Evolutionary conservation across 1,140 invertebrate genomes (phyloP).

Genomic region (Chlorops oryzae): DNA sequence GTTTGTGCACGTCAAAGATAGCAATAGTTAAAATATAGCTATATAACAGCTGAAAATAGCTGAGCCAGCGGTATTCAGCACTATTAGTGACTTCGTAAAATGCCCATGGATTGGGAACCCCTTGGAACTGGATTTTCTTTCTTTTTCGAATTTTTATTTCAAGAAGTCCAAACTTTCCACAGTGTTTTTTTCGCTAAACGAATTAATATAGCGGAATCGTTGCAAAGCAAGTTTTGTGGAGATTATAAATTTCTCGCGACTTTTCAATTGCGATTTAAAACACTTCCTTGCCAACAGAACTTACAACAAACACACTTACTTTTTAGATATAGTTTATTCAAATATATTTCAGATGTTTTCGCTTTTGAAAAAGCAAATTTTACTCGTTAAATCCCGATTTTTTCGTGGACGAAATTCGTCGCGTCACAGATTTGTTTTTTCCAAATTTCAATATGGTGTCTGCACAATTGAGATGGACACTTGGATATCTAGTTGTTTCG

Average conservation of each 20-base stretch:
- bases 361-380: slow-evolving; percentile 25
- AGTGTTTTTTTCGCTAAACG: slow-evolving; percentile 3
- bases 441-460: slow-evolving; percentile 29
- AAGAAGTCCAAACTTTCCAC: not conserved
- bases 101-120: not conserved
- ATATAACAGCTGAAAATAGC: slow-evolving; percentile 16
- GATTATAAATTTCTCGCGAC: slow-evolving; percentile 1
- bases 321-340: slow-evolving; percentile 29
- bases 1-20: slow-evolving; percentile 17
- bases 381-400: slow-evolving; percentile 24
- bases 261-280: slow-evolving; percentile 24
- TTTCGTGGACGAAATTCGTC: slow-evolving; percentile 27
- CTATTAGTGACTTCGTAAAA: slow-evolving; percentile 18
- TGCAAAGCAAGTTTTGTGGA: not conserved
- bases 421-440: slow-evolving; percentile 11
- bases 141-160: slow-evolving; percentile 7
- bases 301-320: slow-evolving; percentile 24
- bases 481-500: too few species aligned
- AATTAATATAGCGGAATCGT: not conserved
- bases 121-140: not conserved
- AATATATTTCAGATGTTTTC: slow-evolving; percentile 31
- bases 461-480: too few species aligned
- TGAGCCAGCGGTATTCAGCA: slow-evolving; percentile 17
- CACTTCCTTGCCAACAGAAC: slow-evolving; percentile 20
- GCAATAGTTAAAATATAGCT: slow-evolving; percentile 14